A percentile compares a stretch with the other conserved stretches of the same genome.
phyloP scores from a whole-genome alignment of 2,113 vertebrate species.

The Empidonax alnorum region DNA sequence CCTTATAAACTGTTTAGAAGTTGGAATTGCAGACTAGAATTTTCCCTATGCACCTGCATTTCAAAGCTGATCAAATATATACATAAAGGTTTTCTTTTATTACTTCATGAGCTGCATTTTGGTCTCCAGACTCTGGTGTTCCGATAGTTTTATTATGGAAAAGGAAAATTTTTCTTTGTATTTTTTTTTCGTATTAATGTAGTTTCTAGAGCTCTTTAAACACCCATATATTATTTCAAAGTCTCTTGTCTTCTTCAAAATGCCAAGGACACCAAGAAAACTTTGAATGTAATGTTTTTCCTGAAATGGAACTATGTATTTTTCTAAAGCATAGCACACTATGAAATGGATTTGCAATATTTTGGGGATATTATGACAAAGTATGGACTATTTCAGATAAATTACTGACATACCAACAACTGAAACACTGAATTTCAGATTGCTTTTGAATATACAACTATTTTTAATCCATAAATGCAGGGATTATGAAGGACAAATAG shows the following conservation, averaged over 20 bases:
- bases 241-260: background rate
- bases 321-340: background rate
- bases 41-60: background rate
- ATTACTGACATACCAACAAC: background rate
- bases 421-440: slow-evolving; percentile 14
- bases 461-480: slow-evolving; percentile 36
- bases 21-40: background rate
- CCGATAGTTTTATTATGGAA: background rate
- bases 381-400: background rate
- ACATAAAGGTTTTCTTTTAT: background rate
- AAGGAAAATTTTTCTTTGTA: background rate
- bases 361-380: background rate
- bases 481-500: slow-evolving; percentile 35
- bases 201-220: background rate
- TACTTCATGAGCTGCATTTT: background rate
- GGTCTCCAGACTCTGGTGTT: background rate
- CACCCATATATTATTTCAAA: background rate
- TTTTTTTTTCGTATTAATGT: background rate
- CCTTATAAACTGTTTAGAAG: background rate
- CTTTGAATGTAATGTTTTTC: background rate
- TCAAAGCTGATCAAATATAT: background rate
- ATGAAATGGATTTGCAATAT: slow-evolving; percentile 22
- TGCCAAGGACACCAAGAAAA: background rate
- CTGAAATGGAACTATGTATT: background rate
- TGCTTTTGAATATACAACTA: slow-evolving; percentile 45